A percentile compares a stretch with the other conserved stretches of the same genome.
Evolutionary conservation across 2,888 invertebrate species (phyloP).

Genomic region (Drosophila atripex): DNA sequence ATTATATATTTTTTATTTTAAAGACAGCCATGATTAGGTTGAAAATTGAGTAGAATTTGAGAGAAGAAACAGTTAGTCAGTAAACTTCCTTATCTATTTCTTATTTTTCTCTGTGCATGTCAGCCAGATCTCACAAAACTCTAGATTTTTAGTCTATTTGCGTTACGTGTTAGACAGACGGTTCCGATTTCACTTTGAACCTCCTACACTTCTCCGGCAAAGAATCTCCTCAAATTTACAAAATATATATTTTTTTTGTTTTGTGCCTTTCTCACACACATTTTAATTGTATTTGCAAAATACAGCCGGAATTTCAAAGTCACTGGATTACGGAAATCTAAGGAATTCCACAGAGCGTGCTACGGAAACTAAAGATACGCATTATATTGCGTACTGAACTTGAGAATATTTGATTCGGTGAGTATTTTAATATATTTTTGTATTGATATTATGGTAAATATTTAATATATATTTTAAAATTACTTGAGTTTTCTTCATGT

Average conservation of each 20-base stretch:
- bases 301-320: constrained; percentile 16
- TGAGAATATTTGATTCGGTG: constrained; percentile 16
- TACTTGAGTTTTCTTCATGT: not conserved
- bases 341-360: constrained; percentile 2
- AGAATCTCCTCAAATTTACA: constrained; percentile 19
- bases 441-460: not conserved
- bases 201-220: constrained; percentile 16
- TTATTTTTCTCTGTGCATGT: not conserved
- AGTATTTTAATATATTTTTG: not conserved
- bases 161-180: constrained; percentile 65
- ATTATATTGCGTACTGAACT: not conserved
- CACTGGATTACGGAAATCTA: constrained; percentile 3
- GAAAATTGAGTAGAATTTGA: too few relatives aligned
- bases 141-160: constrained; percentile 54
- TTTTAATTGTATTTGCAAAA: constrained; percentile 23
- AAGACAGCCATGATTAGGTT: too few relatives aligned
- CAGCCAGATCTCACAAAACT: not conserved
- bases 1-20: too few relatives aligned
- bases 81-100: too few relatives aligned
- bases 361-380: not conserved
- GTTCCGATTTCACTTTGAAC: constrained; percentile 67
- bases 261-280: constrained; percentile 3
- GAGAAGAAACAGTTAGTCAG: too few relatives aligned
- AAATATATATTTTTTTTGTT: not conserved
- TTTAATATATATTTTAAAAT: not conserved